Evolutionary conservation across 2,888 invertebrate species (phyloP).

Genomic region (Tenthredo scrophulariae): DNA sequence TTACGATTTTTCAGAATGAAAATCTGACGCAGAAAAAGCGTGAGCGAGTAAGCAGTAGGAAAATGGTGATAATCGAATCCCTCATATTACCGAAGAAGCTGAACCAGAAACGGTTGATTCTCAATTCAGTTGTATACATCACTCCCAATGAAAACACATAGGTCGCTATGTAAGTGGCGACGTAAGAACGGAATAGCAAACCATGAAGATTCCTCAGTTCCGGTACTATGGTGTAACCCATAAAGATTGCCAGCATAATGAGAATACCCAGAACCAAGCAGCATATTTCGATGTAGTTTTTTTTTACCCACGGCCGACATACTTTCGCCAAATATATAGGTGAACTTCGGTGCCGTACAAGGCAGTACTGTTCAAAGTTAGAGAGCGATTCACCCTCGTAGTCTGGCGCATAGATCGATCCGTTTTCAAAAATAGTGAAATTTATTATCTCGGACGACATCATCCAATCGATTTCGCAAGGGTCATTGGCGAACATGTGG

Average conservation of each 20-base stretch:
- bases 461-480: constrained; percentile 17
- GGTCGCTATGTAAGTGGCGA: background rate
- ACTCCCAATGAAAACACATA: background rate
- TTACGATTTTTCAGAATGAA: too few species aligned
- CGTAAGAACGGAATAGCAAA: constrained; percentile 12
- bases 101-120: background rate
- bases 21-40: background rate
- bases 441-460: background rate
- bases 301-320: background rate
- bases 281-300: background rate
- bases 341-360: background rate
- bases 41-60: background rate
- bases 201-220: constrained; percentile 86
- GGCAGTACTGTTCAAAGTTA: constrained; percentile 29
- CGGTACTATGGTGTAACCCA: constrained; percentile 84
- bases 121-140: background rate
- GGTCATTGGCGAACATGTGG: background rate
- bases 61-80: background rate
- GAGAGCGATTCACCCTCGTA: background rate
- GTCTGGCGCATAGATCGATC: background rate
- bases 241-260: constrained; percentile 66
- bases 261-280: background rate
- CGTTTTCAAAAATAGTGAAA: background rate
- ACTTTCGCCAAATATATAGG: background rate
- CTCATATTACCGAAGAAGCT: background rate